Base-by-base conservation (phyloP, 2,797 vertebrate species). In the Aldrovandia affinis region DNA sequence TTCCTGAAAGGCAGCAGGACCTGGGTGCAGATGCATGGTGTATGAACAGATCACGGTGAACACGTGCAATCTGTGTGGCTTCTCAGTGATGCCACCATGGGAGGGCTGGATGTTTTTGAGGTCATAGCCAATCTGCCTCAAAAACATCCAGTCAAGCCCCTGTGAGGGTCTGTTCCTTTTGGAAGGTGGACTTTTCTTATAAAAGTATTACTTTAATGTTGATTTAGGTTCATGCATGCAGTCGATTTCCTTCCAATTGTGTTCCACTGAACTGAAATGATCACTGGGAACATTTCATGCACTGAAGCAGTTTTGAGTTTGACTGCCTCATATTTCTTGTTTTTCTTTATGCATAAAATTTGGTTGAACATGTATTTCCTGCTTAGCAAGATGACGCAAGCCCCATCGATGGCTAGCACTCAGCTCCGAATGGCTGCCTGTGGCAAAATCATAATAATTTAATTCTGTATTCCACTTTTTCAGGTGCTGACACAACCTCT, bases 401-500 rank as follows among this genome's bases (percentile, higher is more conserved):
- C 28, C 36, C 22, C 79, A 39, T 39, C 28, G 42, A 47, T 78
- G 77, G 47, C 42, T 2, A 25, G 25, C n/a, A 50, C 78, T 55
- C 20, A 39, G 55, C 54, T 83, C 36, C n/a, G 7, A 39, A 33
- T 3, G 28, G n/a, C 20, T 59, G 81, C 44, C 5, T 65, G 10
- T 82, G 9, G 30, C 18, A 7, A 15, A 52, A 30, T n/a, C n/a
- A n/a, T n/a, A n/a, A n/a, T 9, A 9, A 42, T 77, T 12, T 10
- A 0, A 28, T 70, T 52, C 52, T 44, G 57, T 36, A 42, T 65
- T 61, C 39, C 1, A 79, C 14, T 85, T 18, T 1, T 63, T 0
- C 83, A 90, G 88, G 81, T 80, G 61, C 85, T 52, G 90, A 91
- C 47, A 30, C 65, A 82, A 90, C 88, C 0, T 82, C 90, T 0